Conservation (phyloP, 2,113 vertebrate genomes). For the Arizona elegans region DNA sequence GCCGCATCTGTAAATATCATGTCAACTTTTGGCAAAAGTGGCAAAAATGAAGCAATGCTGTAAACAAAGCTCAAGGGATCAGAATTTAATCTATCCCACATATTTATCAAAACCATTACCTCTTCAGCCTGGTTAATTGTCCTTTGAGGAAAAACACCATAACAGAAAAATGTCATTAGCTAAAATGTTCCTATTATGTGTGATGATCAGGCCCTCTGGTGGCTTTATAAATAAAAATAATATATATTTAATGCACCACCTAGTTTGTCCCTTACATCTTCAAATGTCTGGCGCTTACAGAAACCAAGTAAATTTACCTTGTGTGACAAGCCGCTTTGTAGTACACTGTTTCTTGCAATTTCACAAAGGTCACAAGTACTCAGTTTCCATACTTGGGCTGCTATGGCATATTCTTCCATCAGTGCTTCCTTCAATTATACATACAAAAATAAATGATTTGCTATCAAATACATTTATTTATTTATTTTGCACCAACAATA, state of each 20-base stretch:
- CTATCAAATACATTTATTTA: background rate
- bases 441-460: background rate
- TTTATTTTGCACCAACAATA: background rate
- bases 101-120: background rate
- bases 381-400: constrained; percentile 97
- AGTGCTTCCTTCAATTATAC: constrained; percentile 81
- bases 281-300: background rate
- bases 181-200: background rate
- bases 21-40: background rate
- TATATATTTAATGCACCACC: background rate
- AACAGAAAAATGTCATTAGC: background rate
- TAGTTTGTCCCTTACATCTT: background rate
- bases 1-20: background rate
- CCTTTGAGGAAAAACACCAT: background rate
- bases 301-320: constrained; percentile 70
- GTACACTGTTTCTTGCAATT: constrained; percentile 93
- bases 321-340: constrained; percentile 92
- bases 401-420: constrained; percentile 98
- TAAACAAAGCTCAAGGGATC: background rate
- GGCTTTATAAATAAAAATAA: background rate
- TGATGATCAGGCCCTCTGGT: background rate
- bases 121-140: background rate
- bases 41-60: background rate
- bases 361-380: constrained; percentile 96
- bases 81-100: background rate